Evolutionary conservation across 1,140 invertebrate species (phyloP).

Genomic region (roundworm (Caenorhabditis elegans)): DNA sequence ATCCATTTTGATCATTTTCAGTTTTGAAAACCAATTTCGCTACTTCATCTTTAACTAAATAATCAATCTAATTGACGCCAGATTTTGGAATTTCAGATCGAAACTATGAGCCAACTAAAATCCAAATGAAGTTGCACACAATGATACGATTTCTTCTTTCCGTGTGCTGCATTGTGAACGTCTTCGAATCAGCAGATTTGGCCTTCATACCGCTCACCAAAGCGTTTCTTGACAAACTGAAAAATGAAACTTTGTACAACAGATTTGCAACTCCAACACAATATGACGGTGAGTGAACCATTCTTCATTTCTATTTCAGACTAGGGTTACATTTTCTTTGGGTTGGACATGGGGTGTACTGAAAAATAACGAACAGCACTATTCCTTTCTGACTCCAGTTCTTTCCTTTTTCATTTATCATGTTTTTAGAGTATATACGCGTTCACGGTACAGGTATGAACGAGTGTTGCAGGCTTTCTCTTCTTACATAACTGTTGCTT

Average conservation of each 20-base stretch:
- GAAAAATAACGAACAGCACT: not conserved
- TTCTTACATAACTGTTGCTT: slow-evolving; percentile 28
- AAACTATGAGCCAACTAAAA: not conserved
- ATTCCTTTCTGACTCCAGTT: not conserved
- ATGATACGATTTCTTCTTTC: not conserved
- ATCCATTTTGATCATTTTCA: too few species aligned
- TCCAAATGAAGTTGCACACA: not conserved
- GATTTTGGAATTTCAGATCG: not conserved
- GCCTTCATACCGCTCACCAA: slow-evolving; percentile 43
- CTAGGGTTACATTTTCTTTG: not conserved
- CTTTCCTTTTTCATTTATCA: not conserved
- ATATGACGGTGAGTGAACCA: slow-evolving; percentile 57
- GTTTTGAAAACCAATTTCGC: too few species aligned
- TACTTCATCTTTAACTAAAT: too few species aligned
- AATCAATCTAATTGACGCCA: too few species aligned
- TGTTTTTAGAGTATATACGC: slow-evolving; percentile 32
- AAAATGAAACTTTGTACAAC: slow-evolving; percentile 57
- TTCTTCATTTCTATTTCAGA: too few species aligned
- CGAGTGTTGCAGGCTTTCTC: slow-evolving; percentile 3
- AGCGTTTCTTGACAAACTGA: slow-evolving; percentile 54
- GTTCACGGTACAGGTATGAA: slow-evolving; percentile 36
- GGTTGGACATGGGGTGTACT: not conserved
- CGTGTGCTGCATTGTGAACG: not conserved
- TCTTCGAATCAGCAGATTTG: not conserved
- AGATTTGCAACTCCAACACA: slow-evolving; percentile 63